phyloP scores from a whole-genome alignment of 2,797 vertebrate species.

The Protonibea diacanthus region DNA sequence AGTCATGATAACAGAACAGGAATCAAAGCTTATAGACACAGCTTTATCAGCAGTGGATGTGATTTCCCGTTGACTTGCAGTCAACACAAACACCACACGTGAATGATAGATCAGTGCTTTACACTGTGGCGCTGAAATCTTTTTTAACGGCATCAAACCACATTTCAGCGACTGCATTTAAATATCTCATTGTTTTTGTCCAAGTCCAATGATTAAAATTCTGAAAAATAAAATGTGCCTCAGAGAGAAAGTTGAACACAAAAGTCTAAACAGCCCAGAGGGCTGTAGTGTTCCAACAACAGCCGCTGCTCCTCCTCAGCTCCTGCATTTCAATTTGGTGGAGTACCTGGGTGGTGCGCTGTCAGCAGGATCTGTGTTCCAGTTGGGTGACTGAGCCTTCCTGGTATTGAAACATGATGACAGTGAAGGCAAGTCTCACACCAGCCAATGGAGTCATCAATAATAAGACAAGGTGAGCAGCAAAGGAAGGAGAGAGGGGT shows the following conservation, averaged over 20 bases:
- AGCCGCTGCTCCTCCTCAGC: slow-evolving; percentile 29
- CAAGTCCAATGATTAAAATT: slow-evolving; percentile 13
- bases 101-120: slow-evolving; percentile 18
- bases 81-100: slow-evolving; percentile 11
- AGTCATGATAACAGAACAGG: neutral
- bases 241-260: slow-evolving; percentile 5
- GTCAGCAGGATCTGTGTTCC: slow-evolving; percentile 67
- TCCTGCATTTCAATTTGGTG: slow-evolving; percentile 28
- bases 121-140: slow-evolving; percentile 1
- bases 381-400: slow-evolving; percentile 52
- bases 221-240: slow-evolving; percentile 17
- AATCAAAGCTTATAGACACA: slow-evolving; percentile 6
- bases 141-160: neutral
- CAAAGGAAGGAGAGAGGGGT: slow-evolving; percentile 33
- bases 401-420: slow-evolving; percentile 61
- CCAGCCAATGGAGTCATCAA: slow-evolving; percentile 78
- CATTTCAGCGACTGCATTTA: slow-evolving; percentile 1
- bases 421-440: slow-evolving; percentile 64
- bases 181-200: slow-evolving; percentile 10
- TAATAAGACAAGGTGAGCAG: slow-evolving; percentile 80
- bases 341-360: slow-evolving; percentile 26
- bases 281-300: slow-evolving; percentile 34
- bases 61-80: neutral
- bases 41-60: neutral
- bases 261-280: slow-evolving; percentile 5